Evolutionary conservation across 2,113 vertebrate genomes (phyloP).

Genomic region (Apeltes quadracus): DNA sequence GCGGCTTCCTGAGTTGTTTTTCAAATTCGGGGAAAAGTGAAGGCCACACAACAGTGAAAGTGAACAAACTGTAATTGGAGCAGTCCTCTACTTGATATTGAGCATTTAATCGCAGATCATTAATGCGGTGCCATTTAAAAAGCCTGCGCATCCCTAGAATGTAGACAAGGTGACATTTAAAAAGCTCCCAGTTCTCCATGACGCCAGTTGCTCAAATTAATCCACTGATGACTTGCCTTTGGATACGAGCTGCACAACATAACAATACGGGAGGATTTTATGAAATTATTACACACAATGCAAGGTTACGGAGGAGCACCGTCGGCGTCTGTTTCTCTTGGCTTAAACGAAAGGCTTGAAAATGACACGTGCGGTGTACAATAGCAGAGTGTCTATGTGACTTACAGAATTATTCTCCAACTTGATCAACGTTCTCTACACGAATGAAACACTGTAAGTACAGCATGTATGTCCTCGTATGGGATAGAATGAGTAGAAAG

Average conservation of each 20-base stretch:
- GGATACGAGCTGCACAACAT: conserved; percentile 52
- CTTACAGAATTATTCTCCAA: no score
- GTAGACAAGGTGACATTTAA: conserved; percentile 81
- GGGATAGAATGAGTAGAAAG: conserved; percentile 2
- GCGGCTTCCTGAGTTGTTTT: conserved; percentile 33
- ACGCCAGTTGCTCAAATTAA: conserved; percentile 73
- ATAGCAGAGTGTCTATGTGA: background rate
- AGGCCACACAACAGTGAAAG: conserved; percentile 60
- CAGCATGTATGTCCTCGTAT: background rate
- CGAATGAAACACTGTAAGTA: conserved; percentile 32
- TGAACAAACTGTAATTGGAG: conserved; percentile 65
- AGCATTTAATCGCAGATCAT: conserved; percentile 76
- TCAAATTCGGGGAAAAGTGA: conserved; percentile 29
- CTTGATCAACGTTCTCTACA: conserved; percentile 42
- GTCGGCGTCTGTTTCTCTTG: conserved; percentile 29
- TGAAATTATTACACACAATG: conserved; percentile 35
- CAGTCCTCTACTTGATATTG: conserved; percentile 66
- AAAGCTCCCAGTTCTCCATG: conserved; percentile 62
- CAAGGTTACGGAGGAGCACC: conserved; percentile 60
- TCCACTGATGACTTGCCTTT: conserved; percentile 72
- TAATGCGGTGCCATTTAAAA: conserved; percentile 80
- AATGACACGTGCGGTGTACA: conserved; percentile 15
- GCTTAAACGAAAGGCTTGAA: conserved; percentile 38
- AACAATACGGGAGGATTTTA: conserved; percentile 36
- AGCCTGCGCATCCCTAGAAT: conserved; percentile 68